phyloP scores from a whole-genome alignment of 2,888 invertebrate species.

The Camptogramma bilineatum region DNA sequence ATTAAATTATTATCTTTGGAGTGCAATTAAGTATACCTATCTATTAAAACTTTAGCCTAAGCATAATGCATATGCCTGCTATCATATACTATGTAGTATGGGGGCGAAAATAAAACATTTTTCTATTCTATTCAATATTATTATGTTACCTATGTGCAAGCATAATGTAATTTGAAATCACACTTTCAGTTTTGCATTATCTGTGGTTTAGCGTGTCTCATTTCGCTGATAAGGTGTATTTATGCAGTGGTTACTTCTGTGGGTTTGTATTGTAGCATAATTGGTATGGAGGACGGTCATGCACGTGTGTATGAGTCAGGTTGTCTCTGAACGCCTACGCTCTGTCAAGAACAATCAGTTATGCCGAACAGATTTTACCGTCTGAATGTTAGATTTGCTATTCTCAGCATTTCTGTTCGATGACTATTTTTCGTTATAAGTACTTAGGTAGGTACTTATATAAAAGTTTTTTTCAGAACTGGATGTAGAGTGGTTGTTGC shows the following conservation, averaged over 20 bases:
- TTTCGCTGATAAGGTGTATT: slow-evolving; percentile 27
- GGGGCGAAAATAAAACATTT: no score
- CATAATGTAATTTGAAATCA: not conserved
- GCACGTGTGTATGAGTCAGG: slow-evolving; percentile 70
- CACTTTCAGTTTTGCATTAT: not conserved
- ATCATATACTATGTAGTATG: no score
- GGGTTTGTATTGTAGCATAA: slow-evolving; percentile 39
- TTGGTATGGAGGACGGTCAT: slow-evolving; percentile 62
- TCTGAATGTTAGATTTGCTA: slow-evolving; percentile 9
- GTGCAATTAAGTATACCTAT: no score
- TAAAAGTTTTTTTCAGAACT: no score
- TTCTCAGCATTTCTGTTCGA: not conserved
- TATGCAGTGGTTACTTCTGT: slow-evolving; percentile 19
- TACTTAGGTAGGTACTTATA: not conserved
- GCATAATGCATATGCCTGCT: no score
- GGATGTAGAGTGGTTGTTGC: no score
- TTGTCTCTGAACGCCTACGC: slow-evolving; percentile 39
- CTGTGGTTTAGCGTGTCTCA: slow-evolving; percentile 25
- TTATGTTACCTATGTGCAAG: no score
- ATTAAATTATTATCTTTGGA: no score
- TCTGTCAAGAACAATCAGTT: slow-evolving; percentile 40
- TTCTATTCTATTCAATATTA: no score
- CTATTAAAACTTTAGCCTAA: no score
- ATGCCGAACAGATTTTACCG: slow-evolving; percentile 12
- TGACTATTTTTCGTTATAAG: no score